Percentiles rank a stretch among this genome's conserved stretches.
Evolutionary conservation across 2,888 invertebrate genomes (phyloP).

Genomic region (Melanchra persicariae): DNA sequence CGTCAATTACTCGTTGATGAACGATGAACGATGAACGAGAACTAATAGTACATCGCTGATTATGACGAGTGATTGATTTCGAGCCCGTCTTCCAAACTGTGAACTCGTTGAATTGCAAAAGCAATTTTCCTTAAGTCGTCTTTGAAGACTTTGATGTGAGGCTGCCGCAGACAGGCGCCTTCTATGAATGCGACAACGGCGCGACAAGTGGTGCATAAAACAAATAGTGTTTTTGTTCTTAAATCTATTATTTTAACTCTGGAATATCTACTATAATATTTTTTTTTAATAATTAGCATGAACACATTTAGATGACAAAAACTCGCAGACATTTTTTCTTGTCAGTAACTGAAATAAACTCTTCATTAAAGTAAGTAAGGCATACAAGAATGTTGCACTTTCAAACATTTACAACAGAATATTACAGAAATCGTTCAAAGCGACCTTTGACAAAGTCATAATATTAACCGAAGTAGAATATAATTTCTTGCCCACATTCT

Average conservation of each 20-base stretch:
- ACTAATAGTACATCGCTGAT: constrained; percentile 60
- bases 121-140: constrained; percentile 41
- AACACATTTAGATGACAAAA: too few relatives aligned
- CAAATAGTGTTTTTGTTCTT: too few relatives aligned
- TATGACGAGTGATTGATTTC: constrained; percentile 64
- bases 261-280: too few relatives aligned
- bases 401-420: constrained; percentile 2
- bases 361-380: neutral
- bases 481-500: constrained; percentile 53
- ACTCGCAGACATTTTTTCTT: too few relatives aligned
- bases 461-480: constrained; percentile 25
- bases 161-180: neutral
- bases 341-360: too few relatives aligned
- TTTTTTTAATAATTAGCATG: too few relatives aligned
- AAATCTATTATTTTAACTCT: too few relatives aligned
- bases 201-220: too few relatives aligned
- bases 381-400: neutral
- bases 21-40: constrained; percentile 58
- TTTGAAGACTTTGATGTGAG: constrained; percentile 7
- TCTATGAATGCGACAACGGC: neutral
- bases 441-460: constrained; percentile 17
- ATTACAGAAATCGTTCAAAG: constrained; percentile 37
- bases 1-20: constrained; percentile 62
- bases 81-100: constrained; percentile 21
- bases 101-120: constrained; percentile 33